Base-by-base conservation (phyloP, 2,888 invertebrate genomes). In the Plusia festucae region DNA sequence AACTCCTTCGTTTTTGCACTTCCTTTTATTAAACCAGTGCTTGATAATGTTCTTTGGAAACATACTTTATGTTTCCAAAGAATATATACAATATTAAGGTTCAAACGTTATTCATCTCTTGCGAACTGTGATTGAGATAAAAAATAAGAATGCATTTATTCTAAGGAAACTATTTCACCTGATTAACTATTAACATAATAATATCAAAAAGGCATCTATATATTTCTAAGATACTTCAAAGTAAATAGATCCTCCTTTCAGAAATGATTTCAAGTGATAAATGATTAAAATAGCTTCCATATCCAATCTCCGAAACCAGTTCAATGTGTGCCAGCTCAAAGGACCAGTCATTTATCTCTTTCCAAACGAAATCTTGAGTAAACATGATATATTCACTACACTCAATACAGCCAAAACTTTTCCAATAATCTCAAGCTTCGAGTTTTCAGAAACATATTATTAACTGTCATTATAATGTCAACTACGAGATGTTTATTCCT, bases 301-400 rank as follows among this genome's bases (percentile, higher is more conserved):
- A 49, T 49, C 46, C 20, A 49, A 49, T 20, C 46, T 49, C 46
- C 20, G 9, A 2, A 20, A 18, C 18, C 46, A 9, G 16, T 46
- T 49, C 18, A 49, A 20, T 49, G 20, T 49, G 16, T 44, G 44
- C 20, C 46, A 20, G 46, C 18, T 49, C 46, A 49, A 49, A 49
- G 46, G 46, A 49, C 46, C 46, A 49, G 46, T 20, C 46, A 20
- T 49, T 49, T 49, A 49, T 49, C 46, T 49, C 20, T 18, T 20
- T 49, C 46, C 4, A 49, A 11, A 49, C 18, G 46, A 49, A 49
- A 8, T 20, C 46, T 20, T 49, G 11, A 49, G 46, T 49, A 49
- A 49, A 49, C 46, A 49, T 20, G 46, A 49, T 49, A 49, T 20
- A 49, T 49, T 49, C 46, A 49, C 46, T 49, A 49, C 46, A 49